Evolutionary conservation across 2,888 invertebrate genomes (phyloP).

Genomic region (Carpatolechia fugitivella): DNA sequence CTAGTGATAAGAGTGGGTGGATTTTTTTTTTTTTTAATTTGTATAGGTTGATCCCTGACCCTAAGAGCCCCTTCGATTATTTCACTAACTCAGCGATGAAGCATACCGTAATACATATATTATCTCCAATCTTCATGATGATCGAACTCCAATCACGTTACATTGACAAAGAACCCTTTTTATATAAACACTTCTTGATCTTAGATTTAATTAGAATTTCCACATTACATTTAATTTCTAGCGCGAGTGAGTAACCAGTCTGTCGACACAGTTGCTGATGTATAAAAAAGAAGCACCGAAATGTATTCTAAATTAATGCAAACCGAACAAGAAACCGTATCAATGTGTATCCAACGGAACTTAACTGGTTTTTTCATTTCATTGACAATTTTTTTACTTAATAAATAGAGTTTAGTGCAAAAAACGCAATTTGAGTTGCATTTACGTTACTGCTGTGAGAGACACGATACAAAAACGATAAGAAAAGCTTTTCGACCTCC

Average conservation of each 20-base stretch:
- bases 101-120: no score
- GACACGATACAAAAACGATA: constrained; percentile 20
- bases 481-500: constrained; percentile 35
- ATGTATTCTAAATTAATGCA: background rate
- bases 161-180: no score
- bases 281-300: background rate
- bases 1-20: no score
- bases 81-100: no score
- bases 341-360: constrained; percentile 4
- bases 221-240: background rate
- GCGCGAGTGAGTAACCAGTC: background rate
- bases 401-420: background rate
- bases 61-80: no score
- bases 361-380: background rate
- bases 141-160: no score
- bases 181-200: background rate
- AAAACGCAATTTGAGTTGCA: background rate
- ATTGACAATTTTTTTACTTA: background rate
- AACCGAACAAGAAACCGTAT: constrained; percentile 5
- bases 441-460: background rate
- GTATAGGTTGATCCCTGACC: no score
- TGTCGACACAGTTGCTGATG: background rate
- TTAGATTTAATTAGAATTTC: background rate
- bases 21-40: no score
- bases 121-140: no score